Percentiles rank a stretch among this genome's conserved stretches.
phyloP scores from a whole-genome alignment of 2,888 invertebrate genomes.

The Apotomis turbidana region DNA sequence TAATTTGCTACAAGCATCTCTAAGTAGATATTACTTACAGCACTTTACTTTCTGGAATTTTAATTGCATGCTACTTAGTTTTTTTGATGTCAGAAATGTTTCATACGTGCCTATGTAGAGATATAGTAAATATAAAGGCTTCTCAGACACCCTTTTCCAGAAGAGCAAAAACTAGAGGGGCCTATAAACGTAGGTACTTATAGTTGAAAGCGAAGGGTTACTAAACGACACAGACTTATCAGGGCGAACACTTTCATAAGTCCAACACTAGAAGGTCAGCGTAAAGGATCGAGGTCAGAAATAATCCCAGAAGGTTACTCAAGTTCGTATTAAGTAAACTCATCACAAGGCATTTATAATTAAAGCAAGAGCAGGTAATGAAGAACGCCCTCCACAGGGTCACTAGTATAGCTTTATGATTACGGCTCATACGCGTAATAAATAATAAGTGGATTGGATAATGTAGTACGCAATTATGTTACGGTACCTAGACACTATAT shows the following conservation, averaged over 20 bases:
- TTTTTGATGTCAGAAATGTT: background rate
- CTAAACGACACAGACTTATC: constrained; percentile 5
- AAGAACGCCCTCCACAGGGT: constrained; percentile 39
- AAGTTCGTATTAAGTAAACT: constrained; percentile 45
- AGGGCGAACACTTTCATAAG: constrained; percentile 13
- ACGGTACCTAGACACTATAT: no score
- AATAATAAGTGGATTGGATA: no score
- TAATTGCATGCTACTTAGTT: background rate
- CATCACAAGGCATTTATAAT: constrained; percentile 45
- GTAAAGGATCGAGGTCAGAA: constrained; percentile 39
- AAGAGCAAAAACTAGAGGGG: background rate
- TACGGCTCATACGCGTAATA: background rate
- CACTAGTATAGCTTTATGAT: constrained; percentile 17
- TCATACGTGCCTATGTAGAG: background rate
- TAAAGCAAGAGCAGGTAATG: constrained; percentile 38
- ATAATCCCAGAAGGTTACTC: constrained; percentile 39
- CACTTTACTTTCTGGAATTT: constrained; percentile 11
- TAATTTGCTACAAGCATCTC: constrained; percentile 2
- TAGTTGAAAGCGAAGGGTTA: constrained; percentile 12
- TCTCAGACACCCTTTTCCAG: background rate
- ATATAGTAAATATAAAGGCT: background rate
- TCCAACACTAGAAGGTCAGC: constrained; percentile 13
- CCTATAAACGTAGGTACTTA: background rate
- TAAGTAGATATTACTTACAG: background rate
- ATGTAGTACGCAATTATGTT: no score